Evolutionary conservation across 1,140 invertebrate species (phyloP), one percentile per base, ranked within the genome.

Genomic region (Leptinotarsa defecta): DNA sequence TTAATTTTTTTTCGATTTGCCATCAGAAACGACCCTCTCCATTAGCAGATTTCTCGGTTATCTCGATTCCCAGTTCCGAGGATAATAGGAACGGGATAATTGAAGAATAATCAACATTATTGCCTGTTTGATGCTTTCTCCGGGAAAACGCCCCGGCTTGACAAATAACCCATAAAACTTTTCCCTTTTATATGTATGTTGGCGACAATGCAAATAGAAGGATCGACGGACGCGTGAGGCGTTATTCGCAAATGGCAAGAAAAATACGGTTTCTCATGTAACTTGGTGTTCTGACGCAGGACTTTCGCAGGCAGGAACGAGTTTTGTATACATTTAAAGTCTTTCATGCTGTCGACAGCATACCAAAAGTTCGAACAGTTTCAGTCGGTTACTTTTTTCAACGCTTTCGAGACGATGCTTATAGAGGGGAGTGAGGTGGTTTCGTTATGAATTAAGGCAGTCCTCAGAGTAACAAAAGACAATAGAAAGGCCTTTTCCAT

Each of bases 41-140:
- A 57, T 57, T 57, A 57, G 52, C 52, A 57, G 52, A 57, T 57
- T 57, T 57, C 52, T 57, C 52, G 15, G 52, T 57, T 57, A 57
- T 57, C 52, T 57, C 52, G 15, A 57, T 57, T 19, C 52, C 52
- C 52, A 8, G 8, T 57, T 57, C 5, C 52, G 17, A 57, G 52
- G 52, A 57, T 19, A 57, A 57, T 19, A 57, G 52, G 52, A 57
- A 19, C 15, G 3, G 52, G 52, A 57, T 57, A 57, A 57, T 57
- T 57, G 52, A 57, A 57, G 52, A 57, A 57, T 17, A 17, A 57
- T 57, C 52, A 57, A 57, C 52, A 17, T 57, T 57, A 57, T 57
- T 57, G 52, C 52, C 52, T n/a, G 17, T n/a, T 57, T 57, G 52
- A 57, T 57, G 52, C 17, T 57, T 57, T 57, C n/a, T 19, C 52